Evolutionary conservation across 2,113 vertebrate genomes (phyloP).

Genomic region (Hyperoodon ampullatus): DNA sequence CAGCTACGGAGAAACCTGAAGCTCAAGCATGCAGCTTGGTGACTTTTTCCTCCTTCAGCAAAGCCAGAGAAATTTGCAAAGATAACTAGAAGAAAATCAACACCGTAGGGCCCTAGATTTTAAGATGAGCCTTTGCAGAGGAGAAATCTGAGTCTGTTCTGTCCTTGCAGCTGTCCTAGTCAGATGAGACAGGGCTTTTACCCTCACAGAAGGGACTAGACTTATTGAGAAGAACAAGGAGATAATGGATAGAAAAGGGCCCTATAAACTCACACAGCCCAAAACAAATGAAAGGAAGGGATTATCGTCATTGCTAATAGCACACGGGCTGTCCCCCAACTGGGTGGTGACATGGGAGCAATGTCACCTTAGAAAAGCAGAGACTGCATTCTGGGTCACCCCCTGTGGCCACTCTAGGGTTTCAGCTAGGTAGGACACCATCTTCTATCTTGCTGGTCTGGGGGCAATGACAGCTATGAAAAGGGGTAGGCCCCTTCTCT

Average conservation of each 20-base stretch:
- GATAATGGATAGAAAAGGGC: background rate
- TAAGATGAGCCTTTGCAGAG: constrained; percentile 31
- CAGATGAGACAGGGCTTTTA: background rate
- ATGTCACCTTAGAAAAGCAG: constrained; percentile 7
- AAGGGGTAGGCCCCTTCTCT: background rate
- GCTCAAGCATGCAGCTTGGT: constrained; percentile 37
- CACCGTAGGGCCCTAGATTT: background rate
- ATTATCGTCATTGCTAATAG: background rate
- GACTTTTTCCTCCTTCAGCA: background rate
- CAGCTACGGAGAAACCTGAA: constrained; percentile 64
- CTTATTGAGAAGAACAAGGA: background rate
- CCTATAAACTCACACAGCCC: background rate
- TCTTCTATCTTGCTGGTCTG: background rate
- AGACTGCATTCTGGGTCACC: background rate
- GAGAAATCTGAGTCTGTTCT: constrained; percentile 38
- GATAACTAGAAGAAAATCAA: constrained; percentile 62
- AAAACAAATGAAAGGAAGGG: background rate
- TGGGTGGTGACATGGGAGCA: background rate
- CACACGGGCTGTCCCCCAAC: background rate
- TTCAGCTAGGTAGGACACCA: background rate
- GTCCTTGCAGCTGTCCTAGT: constrained; percentile 23
- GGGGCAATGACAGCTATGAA: background rate
- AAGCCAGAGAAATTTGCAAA: constrained; percentile 63
- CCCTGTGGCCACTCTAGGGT: background rate
- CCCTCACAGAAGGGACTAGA: background rate